phyloP scores from a whole-genome alignment of 2,113 vertebrate species.

The Mellivora capensis region DNA sequence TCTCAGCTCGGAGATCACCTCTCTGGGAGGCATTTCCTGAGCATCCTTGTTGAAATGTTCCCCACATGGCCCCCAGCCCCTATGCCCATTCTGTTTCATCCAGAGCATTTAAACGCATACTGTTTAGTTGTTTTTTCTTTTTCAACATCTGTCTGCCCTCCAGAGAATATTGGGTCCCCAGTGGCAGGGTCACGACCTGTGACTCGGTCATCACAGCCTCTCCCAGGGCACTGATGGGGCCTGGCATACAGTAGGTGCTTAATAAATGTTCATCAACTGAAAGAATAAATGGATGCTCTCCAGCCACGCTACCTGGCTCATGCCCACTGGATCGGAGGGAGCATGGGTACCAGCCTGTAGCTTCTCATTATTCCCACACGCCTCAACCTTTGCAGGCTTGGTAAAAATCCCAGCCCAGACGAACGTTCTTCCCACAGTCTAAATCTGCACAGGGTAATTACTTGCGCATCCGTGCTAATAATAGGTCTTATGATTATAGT shows the following conservation, averaged over 20 bases:
- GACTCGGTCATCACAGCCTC: neutral
- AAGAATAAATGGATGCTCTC: neutral
- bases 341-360: neutral
- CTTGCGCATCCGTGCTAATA: neutral
- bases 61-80: neutral
- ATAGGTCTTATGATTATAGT: constrained; percentile 36
- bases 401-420: neutral
- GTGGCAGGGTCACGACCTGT: neutral
- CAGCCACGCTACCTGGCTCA: neutral
- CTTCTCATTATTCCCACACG: neutral
- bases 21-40: neutral
- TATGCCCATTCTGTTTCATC: neutral
- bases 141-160: neutral
- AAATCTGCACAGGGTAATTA: constrained; percentile 29
- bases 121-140: neutral
- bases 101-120: neutral
- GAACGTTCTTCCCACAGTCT: neutral
- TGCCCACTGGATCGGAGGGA: rapidly evolving
- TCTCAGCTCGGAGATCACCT: neutral
- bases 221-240: neutral
- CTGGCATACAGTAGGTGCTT: neutral
- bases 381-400: constrained; percentile 10
- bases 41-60: neutral
- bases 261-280: neutral
- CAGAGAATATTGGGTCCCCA: neutral